Evolutionary conservation across 2,113 vertebrate genomes (phyloP).

Genomic region (Percina caprodes): DNA sequence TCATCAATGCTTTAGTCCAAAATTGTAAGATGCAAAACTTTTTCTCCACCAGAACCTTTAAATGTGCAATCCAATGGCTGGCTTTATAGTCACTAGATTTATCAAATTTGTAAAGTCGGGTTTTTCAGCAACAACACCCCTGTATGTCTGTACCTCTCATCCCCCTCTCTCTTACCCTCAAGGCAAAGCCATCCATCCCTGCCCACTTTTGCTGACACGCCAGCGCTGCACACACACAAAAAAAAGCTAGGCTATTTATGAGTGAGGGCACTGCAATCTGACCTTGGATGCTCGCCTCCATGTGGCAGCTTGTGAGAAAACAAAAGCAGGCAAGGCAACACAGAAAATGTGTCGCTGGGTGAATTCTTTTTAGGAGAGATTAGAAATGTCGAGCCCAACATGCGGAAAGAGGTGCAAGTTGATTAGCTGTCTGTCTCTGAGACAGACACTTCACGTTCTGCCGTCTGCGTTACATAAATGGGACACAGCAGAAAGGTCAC

Average conservation of each 20-base stretch:
- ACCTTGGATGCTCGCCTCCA: constrained; percentile 63
- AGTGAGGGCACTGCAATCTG: constrained; percentile 44
- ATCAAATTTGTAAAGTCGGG: constrained; percentile 68
- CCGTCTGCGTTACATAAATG: constrained; percentile 55
- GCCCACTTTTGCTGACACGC: constrained; percentile 69
- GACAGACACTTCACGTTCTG: constrained; percentile 54
- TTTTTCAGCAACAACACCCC: constrained; percentile 58
- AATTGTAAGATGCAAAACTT: not conserved
- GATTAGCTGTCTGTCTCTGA: constrained; percentile 58
- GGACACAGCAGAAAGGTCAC: constrained; percentile 66
- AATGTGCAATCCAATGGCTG: constrained; percentile 3
- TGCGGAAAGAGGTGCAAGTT: constrained; percentile 32
- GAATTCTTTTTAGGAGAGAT: constrained; percentile 13
- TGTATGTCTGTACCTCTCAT: constrained; percentile 28
- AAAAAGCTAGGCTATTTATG: constrained; percentile 44
- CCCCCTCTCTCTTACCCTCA: constrained; percentile 46
- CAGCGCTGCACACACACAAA: constrained; percentile 21
- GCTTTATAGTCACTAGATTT: constrained; percentile 54
- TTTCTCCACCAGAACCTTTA: not conserved
- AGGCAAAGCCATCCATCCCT: constrained; percentile 67
- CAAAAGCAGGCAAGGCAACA: constrained; percentile 34
- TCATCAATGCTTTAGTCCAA: not conserved
- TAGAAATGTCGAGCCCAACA: constrained; percentile 39
- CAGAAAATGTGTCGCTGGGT: constrained; percentile 24
- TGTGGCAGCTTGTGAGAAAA: constrained; percentile 50